Conservation (phyloP, 1,140 invertebrate species). For the Megathymus violae region DNA sequence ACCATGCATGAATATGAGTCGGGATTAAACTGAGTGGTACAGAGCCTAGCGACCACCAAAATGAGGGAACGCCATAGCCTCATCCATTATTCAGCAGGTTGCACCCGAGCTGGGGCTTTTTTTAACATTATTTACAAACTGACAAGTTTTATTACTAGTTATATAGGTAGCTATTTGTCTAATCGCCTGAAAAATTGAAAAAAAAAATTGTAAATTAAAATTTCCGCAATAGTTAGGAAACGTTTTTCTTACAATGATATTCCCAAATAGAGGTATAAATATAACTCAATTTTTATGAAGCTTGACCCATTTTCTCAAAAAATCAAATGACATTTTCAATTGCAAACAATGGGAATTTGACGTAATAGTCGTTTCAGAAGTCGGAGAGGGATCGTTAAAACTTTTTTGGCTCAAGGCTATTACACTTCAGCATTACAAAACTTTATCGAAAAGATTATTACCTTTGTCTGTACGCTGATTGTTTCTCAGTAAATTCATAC, state of each 20-base stretch:
- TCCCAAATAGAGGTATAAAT: background rate
- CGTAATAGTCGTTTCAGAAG: constrained; percentile 35
- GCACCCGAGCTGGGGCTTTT: too few relatives aligned
- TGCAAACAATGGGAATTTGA: constrained; percentile 40
- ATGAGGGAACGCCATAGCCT: too few relatives aligned
- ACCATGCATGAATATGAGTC: too few relatives aligned
- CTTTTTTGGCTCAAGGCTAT: constrained; percentile 59
- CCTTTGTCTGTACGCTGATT: constrained; percentile 47
- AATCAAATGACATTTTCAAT: constrained; percentile 37
- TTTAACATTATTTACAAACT: too few relatives aligned
- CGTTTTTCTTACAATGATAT: background rate
- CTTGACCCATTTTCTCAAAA: background rate
- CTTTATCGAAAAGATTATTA: constrained; percentile 51
- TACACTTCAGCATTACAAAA: constrained; percentile 54
- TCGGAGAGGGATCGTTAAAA: constrained; percentile 61
- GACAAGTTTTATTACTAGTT: too few relatives aligned
- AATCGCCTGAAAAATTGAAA: background rate
- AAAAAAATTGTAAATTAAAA: background rate
- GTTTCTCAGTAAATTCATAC: constrained; percentile 42
- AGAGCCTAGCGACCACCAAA: too few relatives aligned
- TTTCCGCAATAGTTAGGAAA: background rate
- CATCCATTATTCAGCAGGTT: too few relatives aligned
- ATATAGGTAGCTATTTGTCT: background rate
- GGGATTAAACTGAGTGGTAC: too few relatives aligned
- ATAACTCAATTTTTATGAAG: background rate